Percentiles rank a stretch among this genome's conserved stretches.
These are phyloP conservation scores for Arion vulgaris DNA, from an alignment of 1,140 invertebrate species.

Conservation along the genomic window DNA sequence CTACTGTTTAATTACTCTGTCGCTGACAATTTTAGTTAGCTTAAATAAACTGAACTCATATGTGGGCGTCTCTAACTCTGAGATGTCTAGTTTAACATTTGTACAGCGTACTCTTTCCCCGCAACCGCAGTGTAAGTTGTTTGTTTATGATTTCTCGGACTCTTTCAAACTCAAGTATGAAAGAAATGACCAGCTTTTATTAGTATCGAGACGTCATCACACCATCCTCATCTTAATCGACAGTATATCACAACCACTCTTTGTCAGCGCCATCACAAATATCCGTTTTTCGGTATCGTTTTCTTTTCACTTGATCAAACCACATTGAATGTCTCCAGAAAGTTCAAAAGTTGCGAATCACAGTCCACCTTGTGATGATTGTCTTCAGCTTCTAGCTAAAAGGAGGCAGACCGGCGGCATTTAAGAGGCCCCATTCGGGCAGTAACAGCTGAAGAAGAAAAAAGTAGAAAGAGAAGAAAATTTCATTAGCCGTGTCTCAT, in stretches of 20 bases:
- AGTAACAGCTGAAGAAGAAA: background rate
- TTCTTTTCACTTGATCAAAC: background rate
- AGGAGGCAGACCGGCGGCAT: background rate
- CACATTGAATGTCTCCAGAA: background rate
- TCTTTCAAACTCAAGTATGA: too few relatives aligned
- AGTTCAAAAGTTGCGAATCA: background rate
- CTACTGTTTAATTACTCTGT: too few relatives aligned
- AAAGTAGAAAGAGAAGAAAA: background rate
- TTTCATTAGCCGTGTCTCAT: conserved; percentile 30
- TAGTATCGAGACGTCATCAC: too few relatives aligned
- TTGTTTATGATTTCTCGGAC: too few relatives aligned
- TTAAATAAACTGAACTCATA: too few relatives aligned
- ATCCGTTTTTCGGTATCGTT: background rate
- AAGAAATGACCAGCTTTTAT: too few relatives aligned
- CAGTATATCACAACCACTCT: background rate
- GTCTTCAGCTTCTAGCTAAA: background rate
- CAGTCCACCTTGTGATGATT: background rate
- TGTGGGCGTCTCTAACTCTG: too few relatives aligned
- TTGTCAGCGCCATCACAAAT: background rate
- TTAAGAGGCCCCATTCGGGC: background rate
- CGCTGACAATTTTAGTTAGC: too few relatives aligned
- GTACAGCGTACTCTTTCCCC: too few relatives aligned
- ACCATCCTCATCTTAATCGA: background rate
- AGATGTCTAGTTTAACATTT: too few relatives aligned
- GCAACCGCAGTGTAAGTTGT: too few relatives aligned